Conservation (phyloP, 2,113 vertebrate genomes). For the Takifugu bimaculatus region DNA sequence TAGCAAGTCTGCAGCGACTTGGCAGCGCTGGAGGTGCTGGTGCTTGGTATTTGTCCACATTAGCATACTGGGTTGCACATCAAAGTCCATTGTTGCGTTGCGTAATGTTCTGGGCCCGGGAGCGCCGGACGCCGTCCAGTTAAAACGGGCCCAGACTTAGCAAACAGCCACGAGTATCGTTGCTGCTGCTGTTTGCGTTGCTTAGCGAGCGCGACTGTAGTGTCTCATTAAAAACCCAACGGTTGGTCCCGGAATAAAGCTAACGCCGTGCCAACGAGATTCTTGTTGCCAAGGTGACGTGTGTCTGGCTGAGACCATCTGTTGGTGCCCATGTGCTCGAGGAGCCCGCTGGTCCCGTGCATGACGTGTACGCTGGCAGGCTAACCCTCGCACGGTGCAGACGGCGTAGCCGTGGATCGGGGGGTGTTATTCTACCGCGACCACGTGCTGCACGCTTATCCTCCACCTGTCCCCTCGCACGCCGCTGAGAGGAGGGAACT, state of each 20-base stretch:
- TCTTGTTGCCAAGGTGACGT: constrained; percentile 66
- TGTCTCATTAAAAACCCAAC: constrained; percentile 38
- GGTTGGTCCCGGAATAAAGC: constrained; percentile 43
- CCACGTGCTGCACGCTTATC: constrained; percentile 20
- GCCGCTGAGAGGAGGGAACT: constrained; percentile 34
- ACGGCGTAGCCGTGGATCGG: constrained; percentile 26
- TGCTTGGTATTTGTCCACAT: constrained; percentile 9
- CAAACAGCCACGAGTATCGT: constrained; percentile 16
- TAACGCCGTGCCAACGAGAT: constrained; percentile 32
- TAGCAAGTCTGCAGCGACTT: constrained; percentile 8
- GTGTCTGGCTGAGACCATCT: constrained; percentile 65
- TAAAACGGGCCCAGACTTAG: constrained; percentile 8
- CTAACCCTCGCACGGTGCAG: not conserved
- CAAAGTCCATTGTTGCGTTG: not conserved
- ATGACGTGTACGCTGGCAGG: constrained; percentile 48
- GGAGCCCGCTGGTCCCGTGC: constrained; percentile 38
- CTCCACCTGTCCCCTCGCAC: constrained; percentile 19
- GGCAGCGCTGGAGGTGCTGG: not conserved
- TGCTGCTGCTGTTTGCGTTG: constrained; percentile 10
- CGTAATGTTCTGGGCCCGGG: no score
- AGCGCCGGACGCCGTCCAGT: not conserved
- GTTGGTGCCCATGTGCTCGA: constrained; percentile 56
- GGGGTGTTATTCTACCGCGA: constrained; percentile 16
- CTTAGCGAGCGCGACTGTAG: constrained; percentile 10
- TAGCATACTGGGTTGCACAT: constrained; percentile 8